Percentiles rank a stretch among this genome's conserved stretches.
These are phyloP conservation scores for Onthophagus taurus DNA, from an alignment of 1,140 invertebrate genomes.

Conservation along the genomic window DNA sequence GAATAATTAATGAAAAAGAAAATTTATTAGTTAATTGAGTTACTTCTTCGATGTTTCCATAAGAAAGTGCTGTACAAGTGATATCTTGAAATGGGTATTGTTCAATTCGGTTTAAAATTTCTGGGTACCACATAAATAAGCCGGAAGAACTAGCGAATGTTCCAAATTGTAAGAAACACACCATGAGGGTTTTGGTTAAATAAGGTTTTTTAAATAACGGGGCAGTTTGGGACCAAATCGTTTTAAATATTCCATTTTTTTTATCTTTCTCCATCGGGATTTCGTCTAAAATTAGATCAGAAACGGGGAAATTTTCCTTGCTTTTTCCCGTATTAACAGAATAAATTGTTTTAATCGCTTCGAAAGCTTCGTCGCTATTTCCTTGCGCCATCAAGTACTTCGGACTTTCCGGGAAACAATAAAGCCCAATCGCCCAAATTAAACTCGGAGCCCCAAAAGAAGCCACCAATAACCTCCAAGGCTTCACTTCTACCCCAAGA, in stretches of 20 bases:
- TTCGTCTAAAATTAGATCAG: constrained; percentile 21
- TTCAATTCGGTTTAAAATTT: constrained; percentile 42
- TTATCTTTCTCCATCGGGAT: constrained; percentile 13
- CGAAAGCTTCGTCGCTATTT: constrained; percentile 52
- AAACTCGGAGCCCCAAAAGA: constrained; percentile 46
- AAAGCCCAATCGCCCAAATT: constrained; percentile 48
- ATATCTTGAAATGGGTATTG: background rate
- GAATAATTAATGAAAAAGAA: background rate
- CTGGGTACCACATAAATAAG: constrained; percentile 45
- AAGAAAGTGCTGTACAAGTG: constrained; percentile 1
- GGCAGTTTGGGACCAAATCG: constrained; percentile 39
- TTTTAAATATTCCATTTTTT: constrained; percentile 19
- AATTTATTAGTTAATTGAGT: background rate
- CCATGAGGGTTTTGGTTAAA: constrained; percentile 44
- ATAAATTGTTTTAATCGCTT: constrained; percentile 49
- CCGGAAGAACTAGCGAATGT: constrained; percentile 44
- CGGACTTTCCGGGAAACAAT: constrained; percentile 66
- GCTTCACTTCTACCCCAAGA: constrained; percentile 38
- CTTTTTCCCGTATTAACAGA: constrained; percentile 48
- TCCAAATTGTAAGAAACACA: constrained; percentile 47
- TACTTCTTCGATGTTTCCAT: background rate
- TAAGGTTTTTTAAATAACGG: constrained; percentile 43
- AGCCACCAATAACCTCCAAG: constrained; percentile 55
- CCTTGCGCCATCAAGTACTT: constrained; percentile 67
- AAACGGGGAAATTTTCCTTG: constrained; percentile 54